These are phyloP conservation scores for Arbacia lixula DNA, from an alignment of 53 echinoderm and acorn worm species.

Conservation along the genomic window DNA sequence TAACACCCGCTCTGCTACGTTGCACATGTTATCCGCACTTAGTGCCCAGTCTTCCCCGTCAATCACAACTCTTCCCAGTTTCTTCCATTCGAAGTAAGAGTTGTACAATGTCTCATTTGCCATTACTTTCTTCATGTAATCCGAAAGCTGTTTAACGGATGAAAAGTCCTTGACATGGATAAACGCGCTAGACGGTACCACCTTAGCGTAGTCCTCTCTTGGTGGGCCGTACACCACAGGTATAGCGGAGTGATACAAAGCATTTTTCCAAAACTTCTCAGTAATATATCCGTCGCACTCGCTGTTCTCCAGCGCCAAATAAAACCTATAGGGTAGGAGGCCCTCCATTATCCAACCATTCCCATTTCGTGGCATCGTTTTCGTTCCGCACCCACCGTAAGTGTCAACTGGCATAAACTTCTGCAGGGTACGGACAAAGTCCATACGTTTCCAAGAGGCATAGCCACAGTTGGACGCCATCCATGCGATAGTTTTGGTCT, in stretches of 20 bases:
- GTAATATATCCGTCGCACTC: slow-evolving; percentile 53
- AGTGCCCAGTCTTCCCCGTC: background rate
- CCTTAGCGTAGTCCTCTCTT: slow-evolving; percentile 8
- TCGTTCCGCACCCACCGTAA: slow-evolving; percentile 63
- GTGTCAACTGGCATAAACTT: slow-evolving; percentile 67
- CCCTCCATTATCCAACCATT: background rate
- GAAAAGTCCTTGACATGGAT: slow-evolving; percentile 54
- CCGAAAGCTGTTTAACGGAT: slow-evolving; percentile 14
- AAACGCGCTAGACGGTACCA: slow-evolving; percentile 34
- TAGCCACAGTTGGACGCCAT: slow-evolving; percentile 76
- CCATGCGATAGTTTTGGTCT: slow-evolving; percentile 64
- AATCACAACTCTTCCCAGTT: slow-evolving; percentile 1
- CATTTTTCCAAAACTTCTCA: slow-evolving; percentile 44
- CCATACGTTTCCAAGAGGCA: slow-evolving; percentile 66
- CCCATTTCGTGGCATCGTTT: slow-evolving; percentile 38
- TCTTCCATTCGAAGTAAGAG: slow-evolving; percentile 53
- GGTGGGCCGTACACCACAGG: slow-evolving; percentile 57
- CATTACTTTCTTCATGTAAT: slow-evolving; percentile 9
- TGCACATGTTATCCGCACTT: slow-evolving; percentile 22
- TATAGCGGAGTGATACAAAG: slow-evolving; percentile 20
- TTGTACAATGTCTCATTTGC: slow-evolving; percentile 45
- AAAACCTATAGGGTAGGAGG: slow-evolving; percentile 33
- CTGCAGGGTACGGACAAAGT: slow-evolving; percentile 60
- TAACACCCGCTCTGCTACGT: background rate
- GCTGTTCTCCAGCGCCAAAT: slow-evolving; percentile 45